These are phyloP conservation scores for Nasonovia ribisnigri DNA, from an alignment of 2,888 invertebrate genomes.

Conservation along the genomic window DNA sequence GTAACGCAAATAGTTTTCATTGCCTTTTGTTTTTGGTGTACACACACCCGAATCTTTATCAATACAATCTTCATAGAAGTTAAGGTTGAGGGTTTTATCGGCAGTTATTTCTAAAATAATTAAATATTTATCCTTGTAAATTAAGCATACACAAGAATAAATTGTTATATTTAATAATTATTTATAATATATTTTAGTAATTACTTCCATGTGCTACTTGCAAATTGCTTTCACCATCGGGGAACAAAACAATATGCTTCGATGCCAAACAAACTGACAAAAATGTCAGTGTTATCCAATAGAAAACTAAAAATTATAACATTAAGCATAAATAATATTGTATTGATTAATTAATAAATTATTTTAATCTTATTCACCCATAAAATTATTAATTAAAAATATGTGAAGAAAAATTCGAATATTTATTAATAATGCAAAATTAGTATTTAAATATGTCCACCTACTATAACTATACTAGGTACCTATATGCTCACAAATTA, in stretches of 20 bases:
- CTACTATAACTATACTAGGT: too few species aligned
- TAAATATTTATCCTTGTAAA: not conserved
- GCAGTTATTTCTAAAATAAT: not conserved
- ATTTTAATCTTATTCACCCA: not conserved
- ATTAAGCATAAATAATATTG: too few species aligned
- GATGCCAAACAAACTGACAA: not conserved
- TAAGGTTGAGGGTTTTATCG: not conserved
- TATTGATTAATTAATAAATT: not conserved
- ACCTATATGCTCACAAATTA: too few species aligned
- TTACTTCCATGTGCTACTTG: not conserved
- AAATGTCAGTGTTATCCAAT: not conserved
- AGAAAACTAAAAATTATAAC: not conserved
- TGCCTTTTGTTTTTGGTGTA: not conserved
- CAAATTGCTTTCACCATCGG: not conserved
- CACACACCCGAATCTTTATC: not conserved
- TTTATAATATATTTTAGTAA: not conserved
- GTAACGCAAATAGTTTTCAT: not conserved
- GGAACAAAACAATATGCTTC: not conserved
- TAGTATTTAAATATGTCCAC: not conserved
- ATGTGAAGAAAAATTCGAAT: not conserved
- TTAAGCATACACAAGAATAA: not conserved
- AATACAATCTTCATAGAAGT: not conserved
- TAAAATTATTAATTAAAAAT: not conserved
- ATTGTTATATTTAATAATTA: not conserved
- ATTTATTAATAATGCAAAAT: not conserved